These are phyloP conservation scores for Agonopterix alstromeriana DNA, from an alignment of 2,888 invertebrate species.

Conservation along the genomic window DNA sequence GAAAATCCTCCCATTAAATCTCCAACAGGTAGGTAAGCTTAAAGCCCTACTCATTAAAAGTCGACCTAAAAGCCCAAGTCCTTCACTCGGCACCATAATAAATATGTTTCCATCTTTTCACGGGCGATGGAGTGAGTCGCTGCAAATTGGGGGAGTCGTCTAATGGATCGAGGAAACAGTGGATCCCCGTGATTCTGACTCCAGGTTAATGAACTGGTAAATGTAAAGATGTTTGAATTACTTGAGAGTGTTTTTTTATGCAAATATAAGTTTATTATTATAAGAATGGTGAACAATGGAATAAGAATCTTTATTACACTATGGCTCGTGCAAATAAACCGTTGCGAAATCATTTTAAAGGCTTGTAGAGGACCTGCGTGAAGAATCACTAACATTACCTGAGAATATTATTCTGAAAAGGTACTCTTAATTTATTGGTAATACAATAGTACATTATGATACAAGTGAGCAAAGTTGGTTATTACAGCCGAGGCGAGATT, in stretches of 20 bases:
- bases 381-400: no score
- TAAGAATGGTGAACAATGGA: no score
- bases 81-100: conserved; percentile 34
- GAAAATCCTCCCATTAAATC: conserved; percentile 4
- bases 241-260: conserved; percentile 31
- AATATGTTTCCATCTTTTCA: conserved; percentile 29
- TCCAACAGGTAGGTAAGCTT: conserved; percentile 13
- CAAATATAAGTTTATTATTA: conserved; percentile 4
- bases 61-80: conserved; percentile 20
- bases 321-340: no score
- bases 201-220: conserved; percentile 11
- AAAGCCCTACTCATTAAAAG: conserved; percentile 25
- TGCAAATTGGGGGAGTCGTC: conserved; percentile 43
- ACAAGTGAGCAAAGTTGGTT: no score
- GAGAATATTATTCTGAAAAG: no score
- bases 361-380: no score
- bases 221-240: conserved; percentile 33
- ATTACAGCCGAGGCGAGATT: no score
- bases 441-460: no score
- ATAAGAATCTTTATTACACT: no score
- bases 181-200: conserved; percentile 22
- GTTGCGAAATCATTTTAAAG: no score
- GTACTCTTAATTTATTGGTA: no score
- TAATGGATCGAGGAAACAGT: conserved; percentile 45
- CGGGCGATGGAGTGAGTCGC: conserved; percentile 26